Percentiles rank a stretch among this genome's conserved stretches.
Conservation (phyloP, 2,113 vertebrate species). For the Cyanoramphus novaezelandiae region DNA sequence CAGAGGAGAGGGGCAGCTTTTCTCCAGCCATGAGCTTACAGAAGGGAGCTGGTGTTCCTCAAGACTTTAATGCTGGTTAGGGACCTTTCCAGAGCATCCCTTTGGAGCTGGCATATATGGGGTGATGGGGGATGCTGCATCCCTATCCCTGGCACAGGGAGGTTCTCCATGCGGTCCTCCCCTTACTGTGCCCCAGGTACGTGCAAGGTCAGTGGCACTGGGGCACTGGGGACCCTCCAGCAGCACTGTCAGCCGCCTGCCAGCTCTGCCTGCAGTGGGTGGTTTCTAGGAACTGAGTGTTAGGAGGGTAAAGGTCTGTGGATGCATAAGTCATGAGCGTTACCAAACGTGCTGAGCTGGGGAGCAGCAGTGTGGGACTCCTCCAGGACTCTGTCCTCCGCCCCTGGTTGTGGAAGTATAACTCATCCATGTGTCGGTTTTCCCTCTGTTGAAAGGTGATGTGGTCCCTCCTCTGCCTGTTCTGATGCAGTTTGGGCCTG, state of each 20-base stretch:
- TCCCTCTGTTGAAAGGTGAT: not conserved
- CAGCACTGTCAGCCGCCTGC: not conserved
- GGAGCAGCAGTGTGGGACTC: fast-evolving
- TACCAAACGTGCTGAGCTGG: not conserved
- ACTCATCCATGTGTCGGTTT: fast-evolving
- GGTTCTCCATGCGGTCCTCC: not conserved
- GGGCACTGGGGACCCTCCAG: not conserved
- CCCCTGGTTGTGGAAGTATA: not conserved
- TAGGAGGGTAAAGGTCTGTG: not conserved
- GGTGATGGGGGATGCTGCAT: not conserved
- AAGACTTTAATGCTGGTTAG: not conserved
- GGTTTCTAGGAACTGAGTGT: not conserved
- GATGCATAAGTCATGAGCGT: not conserved
- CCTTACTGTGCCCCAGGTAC: fast-evolving
- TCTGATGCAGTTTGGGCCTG: not conserved
- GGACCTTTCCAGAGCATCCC: not conserved
- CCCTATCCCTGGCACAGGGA: fast-evolving
- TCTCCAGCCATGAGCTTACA: not conserved
- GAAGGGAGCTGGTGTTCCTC: not conserved
- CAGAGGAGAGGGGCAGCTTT: not conserved
- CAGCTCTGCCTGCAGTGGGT: not conserved
- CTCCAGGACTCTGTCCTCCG: not conserved
- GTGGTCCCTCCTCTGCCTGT: not conserved
- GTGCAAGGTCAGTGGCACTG: not conserved
- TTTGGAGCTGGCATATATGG: not conserved